Evolutionary conservation across 2,888 invertebrate genomes (phyloP).

Genomic region (Sphaerophoria taeniata): DNA sequence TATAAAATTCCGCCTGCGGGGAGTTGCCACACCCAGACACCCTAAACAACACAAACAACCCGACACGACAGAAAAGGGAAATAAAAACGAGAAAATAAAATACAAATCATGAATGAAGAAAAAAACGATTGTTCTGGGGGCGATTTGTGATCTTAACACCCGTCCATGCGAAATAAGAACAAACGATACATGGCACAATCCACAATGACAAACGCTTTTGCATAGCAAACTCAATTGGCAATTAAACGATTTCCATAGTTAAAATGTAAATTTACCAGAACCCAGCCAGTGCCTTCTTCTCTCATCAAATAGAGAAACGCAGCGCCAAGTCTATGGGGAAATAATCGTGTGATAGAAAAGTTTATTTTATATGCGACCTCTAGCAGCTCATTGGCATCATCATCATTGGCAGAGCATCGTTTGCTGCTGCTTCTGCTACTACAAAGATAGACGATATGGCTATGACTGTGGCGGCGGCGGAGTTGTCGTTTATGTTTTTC

Average conservation of each 20-base stretch:
- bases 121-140: constrained; percentile 61
- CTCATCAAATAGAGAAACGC: neutral
- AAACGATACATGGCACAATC: neutral
- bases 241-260: constrained; percentile 62
- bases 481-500: constrained; percentile 20
- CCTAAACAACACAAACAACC: neutral
- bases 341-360: constrained; percentile 59
- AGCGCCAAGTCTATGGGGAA: constrained; percentile 51
- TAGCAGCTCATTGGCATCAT: constrained; percentile 47
- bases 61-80: neutral
- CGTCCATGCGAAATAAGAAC: neutral
- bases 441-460: neutral
- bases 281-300: neutral
- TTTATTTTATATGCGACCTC: constrained; percentile 65
- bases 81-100: constrained; percentile 39
- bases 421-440: neutral
- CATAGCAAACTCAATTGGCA: constrained; percentile 56
- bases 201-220: constrained; percentile 22
- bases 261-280: constrained; percentile 57
- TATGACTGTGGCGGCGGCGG: constrained; percentile 8
- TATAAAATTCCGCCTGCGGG: constrained; percentile 7
- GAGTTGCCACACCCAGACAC: constrained; percentile 15
- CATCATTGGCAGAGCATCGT: constrained; percentile 15
- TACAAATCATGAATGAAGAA: constrained; percentile 43
- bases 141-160: constrained; percentile 60